Percentiles rank a stretch among this genome's conserved stretches.
Conservation (phyloP, 1,140 invertebrate species). For the Cardiocondyla obscurior region DNA sequence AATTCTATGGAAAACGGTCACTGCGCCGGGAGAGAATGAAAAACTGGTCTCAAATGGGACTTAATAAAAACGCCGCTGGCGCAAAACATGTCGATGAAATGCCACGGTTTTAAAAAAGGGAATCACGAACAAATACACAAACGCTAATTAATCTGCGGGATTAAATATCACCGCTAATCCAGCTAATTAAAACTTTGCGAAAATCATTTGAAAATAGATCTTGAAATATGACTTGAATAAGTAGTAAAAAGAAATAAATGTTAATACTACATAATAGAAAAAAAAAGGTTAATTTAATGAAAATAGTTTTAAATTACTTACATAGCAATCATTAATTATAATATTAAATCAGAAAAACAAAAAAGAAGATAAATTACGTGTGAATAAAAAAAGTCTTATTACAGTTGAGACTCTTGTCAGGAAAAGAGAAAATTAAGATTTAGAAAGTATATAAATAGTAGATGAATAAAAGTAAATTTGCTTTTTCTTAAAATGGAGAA, state of each 20-base stretch:
- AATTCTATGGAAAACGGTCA: constrained; percentile 5
- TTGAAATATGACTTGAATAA: not conserved
- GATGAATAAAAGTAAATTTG: not conserved
- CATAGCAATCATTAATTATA: no score
- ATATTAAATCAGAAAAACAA: not conserved
- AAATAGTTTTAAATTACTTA: not conserved
- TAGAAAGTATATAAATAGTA: not conserved
- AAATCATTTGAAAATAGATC: not conserved
- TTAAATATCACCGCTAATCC: constrained; percentile 15
- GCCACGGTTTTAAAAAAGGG: not conserved
- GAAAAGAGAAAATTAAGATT: not conserved
- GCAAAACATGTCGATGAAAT: constrained; percentile 8
- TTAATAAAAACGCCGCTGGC: constrained; percentile 51
- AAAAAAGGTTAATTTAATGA: not conserved
- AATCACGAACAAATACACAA: not conserved
- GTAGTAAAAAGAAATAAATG: not conserved
- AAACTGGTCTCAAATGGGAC: constrained; percentile 40
- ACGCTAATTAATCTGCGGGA: not conserved
- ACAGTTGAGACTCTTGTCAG: not conserved
- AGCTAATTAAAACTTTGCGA: constrained; percentile 24
- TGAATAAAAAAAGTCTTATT: not conserved
- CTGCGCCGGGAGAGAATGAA: constrained; percentile 14
- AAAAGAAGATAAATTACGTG: not conserved
- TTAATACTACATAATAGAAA: not conserved
- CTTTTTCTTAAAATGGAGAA: not conserved